phyloP scores from a whole-genome alignment of 2,888 invertebrate species.

The Agriopis leucophaearia region DNA sequence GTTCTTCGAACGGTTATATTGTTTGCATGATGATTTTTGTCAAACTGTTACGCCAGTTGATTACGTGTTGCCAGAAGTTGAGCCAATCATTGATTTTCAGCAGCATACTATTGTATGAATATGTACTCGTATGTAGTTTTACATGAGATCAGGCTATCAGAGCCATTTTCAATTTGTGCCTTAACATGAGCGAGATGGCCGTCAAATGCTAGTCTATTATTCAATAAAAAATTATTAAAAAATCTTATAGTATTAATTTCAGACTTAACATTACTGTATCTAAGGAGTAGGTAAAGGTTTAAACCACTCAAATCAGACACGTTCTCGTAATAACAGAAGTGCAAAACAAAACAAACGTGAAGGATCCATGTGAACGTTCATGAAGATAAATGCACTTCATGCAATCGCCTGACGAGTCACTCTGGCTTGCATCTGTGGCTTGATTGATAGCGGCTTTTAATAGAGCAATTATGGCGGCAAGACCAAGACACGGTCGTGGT shows the following conservation, averaged over 20 bases:
- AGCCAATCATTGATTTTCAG: neutral
- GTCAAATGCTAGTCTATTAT: too few relatives aligned
- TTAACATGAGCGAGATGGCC: too few relatives aligned
- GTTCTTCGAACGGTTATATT: neutral
- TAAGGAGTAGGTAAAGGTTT: constrained; percentile 10
- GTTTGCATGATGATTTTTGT: neutral
- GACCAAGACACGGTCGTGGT: constrained; percentile 30
- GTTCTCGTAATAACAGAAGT: constrained; percentile 24
- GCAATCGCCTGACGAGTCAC: constrained; percentile 37
- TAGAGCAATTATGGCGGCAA: constrained; percentile 60
- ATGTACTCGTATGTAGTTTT: too few relatives aligned
- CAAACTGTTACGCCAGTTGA: neutral
- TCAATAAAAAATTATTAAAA: too few relatives aligned
- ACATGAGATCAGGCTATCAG: too few relatives aligned
- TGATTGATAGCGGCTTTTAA: constrained; percentile 70
- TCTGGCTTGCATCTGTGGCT: constrained; percentile 47
- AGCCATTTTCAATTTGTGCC: too few relatives aligned
- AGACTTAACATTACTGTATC: neutral
- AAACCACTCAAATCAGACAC: constrained; percentile 11
- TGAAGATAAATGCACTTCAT: constrained; percentile 43
- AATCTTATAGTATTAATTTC: too few relatives aligned
- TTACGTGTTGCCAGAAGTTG: neutral
- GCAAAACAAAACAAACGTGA: constrained; percentile 27
- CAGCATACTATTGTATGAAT: too few relatives aligned
- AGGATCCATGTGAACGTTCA: constrained; percentile 37